phyloP scores from a whole-genome alignment of 2,113 vertebrate genomes.

The Hydropotes inermis region DNA sequence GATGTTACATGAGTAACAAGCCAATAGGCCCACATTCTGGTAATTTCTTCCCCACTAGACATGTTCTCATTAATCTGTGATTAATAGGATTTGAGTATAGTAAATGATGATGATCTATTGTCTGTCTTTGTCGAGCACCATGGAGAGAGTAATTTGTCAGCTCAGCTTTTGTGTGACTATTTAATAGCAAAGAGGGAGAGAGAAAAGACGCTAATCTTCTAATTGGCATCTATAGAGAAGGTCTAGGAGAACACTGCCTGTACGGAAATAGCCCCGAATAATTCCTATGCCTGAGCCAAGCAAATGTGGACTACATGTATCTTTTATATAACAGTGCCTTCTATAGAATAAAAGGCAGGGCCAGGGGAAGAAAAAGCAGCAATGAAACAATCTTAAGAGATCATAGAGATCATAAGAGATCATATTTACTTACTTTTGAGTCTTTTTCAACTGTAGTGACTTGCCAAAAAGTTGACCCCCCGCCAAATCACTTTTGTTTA shows the following conservation, averaged over 20 bases:
- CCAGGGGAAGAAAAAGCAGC: constrained; percentile 39
- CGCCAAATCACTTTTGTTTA: neutral
- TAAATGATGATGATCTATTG: constrained; percentile 89
- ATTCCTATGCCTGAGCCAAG: constrained; percentile 80
- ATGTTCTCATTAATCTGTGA: constrained; percentile 88
- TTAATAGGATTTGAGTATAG: constrained; percentile 87
- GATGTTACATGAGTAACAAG: constrained; percentile 86
- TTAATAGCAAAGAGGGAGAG: constrained; percentile 84
- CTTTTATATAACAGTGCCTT: constrained; percentile 48
- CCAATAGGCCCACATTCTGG: constrained; percentile 83
- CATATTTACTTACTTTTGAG: constrained; percentile 49
- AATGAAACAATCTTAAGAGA: constrained; percentile 38
- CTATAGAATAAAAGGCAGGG: constrained; percentile 8
- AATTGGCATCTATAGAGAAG: constrained; percentile 85
- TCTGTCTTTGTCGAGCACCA: constrained; percentile 84
- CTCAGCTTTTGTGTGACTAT: constrained; percentile 86
- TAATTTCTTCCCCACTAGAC: constrained; percentile 85
- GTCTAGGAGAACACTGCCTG: constrained; percentile 77
- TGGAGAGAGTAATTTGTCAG: constrained; percentile 87
- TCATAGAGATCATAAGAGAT: constrained; percentile 32
- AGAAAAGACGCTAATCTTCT: constrained; percentile 87
- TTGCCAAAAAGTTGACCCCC: constrained; percentile 56
- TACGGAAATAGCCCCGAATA: constrained; percentile 73
- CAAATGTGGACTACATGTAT: constrained; percentile 49
- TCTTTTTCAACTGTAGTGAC: constrained; percentile 65